Evolutionary conservation across 1,140 invertebrate species (phyloP), one percentile per base, ranked within the genome.

Genomic region (Pogonognathellus flavescens): DNA sequence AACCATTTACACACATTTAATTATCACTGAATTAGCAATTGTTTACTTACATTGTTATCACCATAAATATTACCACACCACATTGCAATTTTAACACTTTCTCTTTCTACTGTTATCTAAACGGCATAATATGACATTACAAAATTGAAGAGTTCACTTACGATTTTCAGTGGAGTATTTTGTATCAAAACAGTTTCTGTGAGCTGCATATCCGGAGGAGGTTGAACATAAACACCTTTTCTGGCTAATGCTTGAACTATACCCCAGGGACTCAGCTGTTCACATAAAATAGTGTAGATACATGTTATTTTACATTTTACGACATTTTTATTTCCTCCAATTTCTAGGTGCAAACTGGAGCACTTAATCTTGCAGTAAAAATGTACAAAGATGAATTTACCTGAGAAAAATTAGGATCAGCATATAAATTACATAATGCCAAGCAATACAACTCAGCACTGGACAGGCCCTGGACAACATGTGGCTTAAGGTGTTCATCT

Each of bases 151-250:
- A 31, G 76, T 14, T 22, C 20, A 91, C 93, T 93, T 92, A 98
- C 97, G 94, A 98, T 95, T 93, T 96, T 95, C 87, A 99, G 93
- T 89, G 98, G 98, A 90, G 96, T 97, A 86, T 96, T 98, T 92
- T 99, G 97, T 90, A 98, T 96, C 88, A 99, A 94, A 87, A 97
- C 95, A 66, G 97, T 98, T 92, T 99, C 98, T 72, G 97, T 99
- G 90, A 99, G 94, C 55, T 95, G 94, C 88, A 94, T 93, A 91
- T 97, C 96, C 85, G 94, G 93, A 66, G 95, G 94, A 90, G 97
- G 96, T 50, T 94, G 93, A 53, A 97, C 94, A 89, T 95, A 96
- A 55, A 98, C 95, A 72, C 97, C 97, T 91, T 98, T 98, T 88
- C 97, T 93, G 82, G 95, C 94, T 86, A 99, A 92, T 82, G 96